A percentile compares a stretch with the other conserved stretches of the same genome.
Evolutionary conservation across 2,888 invertebrate species (phyloP).

Genomic region (Resseliella maxima): DNA sequence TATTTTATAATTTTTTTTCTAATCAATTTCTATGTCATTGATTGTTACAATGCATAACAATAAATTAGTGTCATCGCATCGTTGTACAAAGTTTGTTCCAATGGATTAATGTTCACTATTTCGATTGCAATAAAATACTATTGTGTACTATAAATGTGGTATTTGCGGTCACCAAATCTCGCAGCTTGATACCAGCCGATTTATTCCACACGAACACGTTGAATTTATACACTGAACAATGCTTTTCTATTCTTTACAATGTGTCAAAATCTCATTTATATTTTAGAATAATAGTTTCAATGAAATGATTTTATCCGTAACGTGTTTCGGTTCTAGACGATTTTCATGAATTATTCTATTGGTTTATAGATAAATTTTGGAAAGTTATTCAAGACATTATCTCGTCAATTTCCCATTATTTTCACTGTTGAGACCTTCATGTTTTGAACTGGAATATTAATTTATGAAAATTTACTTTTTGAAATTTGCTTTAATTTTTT

Average conservation of each 20-base stretch:
- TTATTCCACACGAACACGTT: slow-evolving; percentile 36
- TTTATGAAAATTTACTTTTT: too few relatives aligned
- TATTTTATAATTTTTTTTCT: too few relatives aligned
- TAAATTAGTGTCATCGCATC: background rate
- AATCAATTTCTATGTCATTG: too few relatives aligned
- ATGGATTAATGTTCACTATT: background rate
- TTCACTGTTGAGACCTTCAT: too few relatives aligned
- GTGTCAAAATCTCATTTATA: slow-evolving; percentile 37
- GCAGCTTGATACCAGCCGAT: slow-evolving; percentile 24
- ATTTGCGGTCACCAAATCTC: slow-evolving; percentile 29
- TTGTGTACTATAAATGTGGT: background rate
- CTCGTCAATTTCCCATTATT: too few relatives aligned
- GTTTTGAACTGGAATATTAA: too few relatives aligned
- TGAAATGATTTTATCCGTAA: background rate
- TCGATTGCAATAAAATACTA: background rate
- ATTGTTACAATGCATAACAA: background rate
- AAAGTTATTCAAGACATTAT: too few relatives aligned
- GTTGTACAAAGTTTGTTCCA: background rate
- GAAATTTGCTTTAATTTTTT: too few relatives aligned
- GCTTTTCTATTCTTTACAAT: background rate
- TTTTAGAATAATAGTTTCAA: background rate
- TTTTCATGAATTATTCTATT: background rate
- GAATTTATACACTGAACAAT: background rate
- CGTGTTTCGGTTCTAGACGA: background rate
- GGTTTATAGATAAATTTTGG: too few relatives aligned